phyloP scores from a whole-genome alignment of 2,888 invertebrate species.

The Fragum whitleyi region DNA sequence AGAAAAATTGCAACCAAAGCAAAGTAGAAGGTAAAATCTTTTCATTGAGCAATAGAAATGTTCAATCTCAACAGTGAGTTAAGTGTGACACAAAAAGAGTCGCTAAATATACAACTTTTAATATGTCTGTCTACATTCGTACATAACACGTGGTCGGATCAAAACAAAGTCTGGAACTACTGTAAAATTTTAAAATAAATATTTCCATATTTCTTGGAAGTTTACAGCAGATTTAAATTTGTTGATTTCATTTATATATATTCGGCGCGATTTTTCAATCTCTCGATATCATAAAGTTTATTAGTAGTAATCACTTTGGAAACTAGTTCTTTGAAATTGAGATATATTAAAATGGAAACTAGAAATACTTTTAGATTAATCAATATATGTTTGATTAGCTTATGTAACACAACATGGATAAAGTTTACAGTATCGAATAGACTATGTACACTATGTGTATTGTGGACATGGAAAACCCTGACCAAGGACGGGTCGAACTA shows the following conservation, averaged over 20 bases:
- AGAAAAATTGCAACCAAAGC: not conserved
- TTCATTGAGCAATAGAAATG: not conserved
- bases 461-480: conserved; percentile 24
- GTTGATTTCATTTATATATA: too few species aligned
- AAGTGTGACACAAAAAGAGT: conserved; percentile 9
- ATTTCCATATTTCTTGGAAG: too few species aligned
- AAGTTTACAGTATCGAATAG: conserved; percentile 11
- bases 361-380: not conserved
- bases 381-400: conserved; percentile 17
- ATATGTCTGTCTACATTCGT: conserved; percentile 11
- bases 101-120: not conserved
- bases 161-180: conserved; percentile 7
- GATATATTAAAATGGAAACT: too few species aligned
- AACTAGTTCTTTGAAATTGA: too few species aligned
- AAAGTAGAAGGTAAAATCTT: not conserved
- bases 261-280: not conserved
- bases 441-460: conserved; percentile 18
- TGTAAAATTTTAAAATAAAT: too few species aligned
- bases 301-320: too few species aligned
- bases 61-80: not conserved
- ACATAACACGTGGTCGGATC: conserved; percentile 14
- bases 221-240: too few species aligned
- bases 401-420: conserved; percentile 9
- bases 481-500: conserved; percentile 7
- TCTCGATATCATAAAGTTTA: not conserved